Percentiles rank a stretch among this genome's conserved stretches.
Evolutionary conservation across 2,888 invertebrate genomes (phyloP).

Genomic region (Drosophila recens): DNA sequence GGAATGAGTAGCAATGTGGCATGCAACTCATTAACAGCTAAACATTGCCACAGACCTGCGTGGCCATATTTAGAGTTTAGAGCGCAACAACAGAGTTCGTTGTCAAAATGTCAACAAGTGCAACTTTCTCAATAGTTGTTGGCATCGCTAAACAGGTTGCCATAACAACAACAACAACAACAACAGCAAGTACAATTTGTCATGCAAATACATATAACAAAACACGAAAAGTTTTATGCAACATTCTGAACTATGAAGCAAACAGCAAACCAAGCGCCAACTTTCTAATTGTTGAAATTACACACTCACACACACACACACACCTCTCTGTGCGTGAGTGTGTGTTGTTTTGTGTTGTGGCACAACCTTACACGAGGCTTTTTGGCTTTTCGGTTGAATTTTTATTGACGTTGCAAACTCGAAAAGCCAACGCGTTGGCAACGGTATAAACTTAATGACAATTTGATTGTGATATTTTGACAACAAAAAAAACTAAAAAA

Average conservation of each 20-base stretch:
- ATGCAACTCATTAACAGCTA: slow-evolving; percentile 60
- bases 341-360: slow-evolving; percentile 33
- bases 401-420: slow-evolving; percentile 60
- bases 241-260: slow-evolving; percentile 54
- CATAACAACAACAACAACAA: slow-evolving; percentile 14
- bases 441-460: slow-evolving; percentile 37
- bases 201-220: slow-evolving; percentile 64
- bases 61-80: not conserved
- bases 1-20: not conserved
- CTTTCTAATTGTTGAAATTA: slow-evolving; percentile 76
- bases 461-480: slow-evolving; percentile 14
- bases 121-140: slow-evolving; percentile 54
- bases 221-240: slow-evolving; percentile 56
- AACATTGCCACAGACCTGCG: slow-evolving; percentile 29
- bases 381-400: slow-evolving; percentile 60
- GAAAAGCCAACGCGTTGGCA: slow-evolving; percentile 8
- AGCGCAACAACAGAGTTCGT: slow-evolving; percentile 21
- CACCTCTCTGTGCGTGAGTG: slow-evolving; percentile 28
- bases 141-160: slow-evolving; percentile 38
- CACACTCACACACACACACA: slow-evolving; percentile 50
- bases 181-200: slow-evolving; percentile 50
- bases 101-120: slow-evolving; percentile 47
- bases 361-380: slow-evolving; percentile 43
- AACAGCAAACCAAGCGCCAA: slow-evolving; percentile 55
- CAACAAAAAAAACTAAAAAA: not conserved